Evolutionary conservation across 2,888 invertebrate genomes (phyloP).

Genomic region (Onchidella celtica): DNA sequence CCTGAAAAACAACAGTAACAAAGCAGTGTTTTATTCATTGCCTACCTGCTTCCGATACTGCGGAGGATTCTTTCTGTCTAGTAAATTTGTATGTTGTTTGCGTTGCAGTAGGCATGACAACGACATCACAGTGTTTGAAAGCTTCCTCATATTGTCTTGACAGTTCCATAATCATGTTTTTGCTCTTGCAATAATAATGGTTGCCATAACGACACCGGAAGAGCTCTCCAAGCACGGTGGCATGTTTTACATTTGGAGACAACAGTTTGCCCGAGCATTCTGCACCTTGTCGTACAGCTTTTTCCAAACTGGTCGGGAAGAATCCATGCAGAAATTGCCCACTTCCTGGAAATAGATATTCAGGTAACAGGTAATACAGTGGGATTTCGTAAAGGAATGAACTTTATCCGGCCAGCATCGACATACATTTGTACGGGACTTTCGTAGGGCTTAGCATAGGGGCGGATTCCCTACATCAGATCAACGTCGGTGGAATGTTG

Average conservation of each 20-base stretch:
- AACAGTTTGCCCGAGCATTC: not conserved
- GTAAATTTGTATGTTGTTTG: constrained; percentile 54
- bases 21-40: not conserved
- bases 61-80: not conserved
- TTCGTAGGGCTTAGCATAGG: too few relatives aligned
- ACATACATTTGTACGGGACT: too few relatives aligned
- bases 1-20: too few relatives aligned
- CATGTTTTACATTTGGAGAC: constrained; percentile 50
- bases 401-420: too few relatives aligned
- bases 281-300: constrained; percentile 28
- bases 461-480: too few relatives aligned
- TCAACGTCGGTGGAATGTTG: too few relatives aligned
- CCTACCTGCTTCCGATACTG: constrained; percentile 14
- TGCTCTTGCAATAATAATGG: constrained; percentile 61
- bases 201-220: constrained; percentile 58
- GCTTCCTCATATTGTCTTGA: constrained; percentile 60
- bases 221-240: constrained; percentile 54
- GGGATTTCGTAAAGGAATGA: too few relatives aligned
- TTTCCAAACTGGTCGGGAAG: constrained; percentile 32
- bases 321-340: constrained; percentile 24
- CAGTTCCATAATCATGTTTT: constrained; percentile 57
- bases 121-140: constrained; percentile 63
- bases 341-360: constrained; percentile 11
- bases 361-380: too few relatives aligned
- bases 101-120: constrained; percentile 69